Percentiles rank a stretch among this genome's conserved stretches.
These are phyloP conservation scores for Drosophila anomelani DNA, from an alignment of 2,888 invertebrate species.

Conservation along the genomic window DNA sequence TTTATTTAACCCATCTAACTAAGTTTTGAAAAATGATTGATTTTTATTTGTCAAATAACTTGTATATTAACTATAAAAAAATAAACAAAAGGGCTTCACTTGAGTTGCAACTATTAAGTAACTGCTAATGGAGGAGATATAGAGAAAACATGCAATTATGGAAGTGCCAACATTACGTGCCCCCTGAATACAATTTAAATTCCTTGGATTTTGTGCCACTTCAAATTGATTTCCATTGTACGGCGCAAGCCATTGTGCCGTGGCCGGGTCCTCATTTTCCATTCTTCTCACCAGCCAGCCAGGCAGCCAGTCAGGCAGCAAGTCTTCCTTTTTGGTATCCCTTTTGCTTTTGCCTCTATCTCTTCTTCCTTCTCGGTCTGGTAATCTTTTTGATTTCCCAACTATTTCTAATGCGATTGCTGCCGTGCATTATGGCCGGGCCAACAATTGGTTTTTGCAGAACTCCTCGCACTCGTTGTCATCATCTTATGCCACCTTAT, in stretches of 20 bases:
- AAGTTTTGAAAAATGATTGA: not conserved
- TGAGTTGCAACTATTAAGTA: not conserved
- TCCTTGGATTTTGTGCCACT: constrained; percentile 34
- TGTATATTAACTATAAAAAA: not conserved
- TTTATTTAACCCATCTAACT: not conserved
- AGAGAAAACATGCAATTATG: not conserved
- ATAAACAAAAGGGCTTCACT: not conserved
- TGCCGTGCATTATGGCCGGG: constrained; percentile 59
- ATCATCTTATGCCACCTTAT: constrained; percentile 66
- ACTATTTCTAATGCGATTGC: constrained; percentile 81
- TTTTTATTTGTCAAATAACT: not conserved
- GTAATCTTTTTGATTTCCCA: constrained; percentile 78
- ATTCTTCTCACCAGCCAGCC: constrained; percentile 24
- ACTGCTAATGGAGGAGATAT: not conserved
- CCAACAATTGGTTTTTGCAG: constrained; percentile 67
- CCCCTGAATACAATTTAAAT: constrained; percentile 37
- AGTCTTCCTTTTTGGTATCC: constrained; percentile 10
- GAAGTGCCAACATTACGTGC: constrained; percentile 5
- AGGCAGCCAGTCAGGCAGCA: not conserved
- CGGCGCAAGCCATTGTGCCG: constrained; percentile 37
- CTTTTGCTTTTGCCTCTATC: not conserved
- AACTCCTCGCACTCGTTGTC: constrained; percentile 52
- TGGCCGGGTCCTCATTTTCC: constrained; percentile 33
- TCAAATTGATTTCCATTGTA: constrained; percentile 60
- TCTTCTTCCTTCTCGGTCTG: constrained; percentile 18